Evolutionary conservation across 2,113 vertebrate species (phyloP).

Genomic region (Tupaia tana): DNA sequence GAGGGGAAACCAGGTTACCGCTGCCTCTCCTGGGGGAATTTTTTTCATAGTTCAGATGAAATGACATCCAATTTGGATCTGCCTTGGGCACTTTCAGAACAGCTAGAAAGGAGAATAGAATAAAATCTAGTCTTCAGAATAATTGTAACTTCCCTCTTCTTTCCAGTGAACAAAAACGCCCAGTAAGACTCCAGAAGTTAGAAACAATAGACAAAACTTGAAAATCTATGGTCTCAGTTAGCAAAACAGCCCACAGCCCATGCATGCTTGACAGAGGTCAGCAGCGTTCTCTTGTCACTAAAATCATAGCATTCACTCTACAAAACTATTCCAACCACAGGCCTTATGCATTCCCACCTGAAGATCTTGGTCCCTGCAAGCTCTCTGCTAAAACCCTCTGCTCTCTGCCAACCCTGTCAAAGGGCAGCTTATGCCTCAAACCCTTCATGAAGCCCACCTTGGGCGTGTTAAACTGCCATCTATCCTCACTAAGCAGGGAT

Average conservation of each 20-base stretch:
- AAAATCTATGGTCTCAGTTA: background rate
- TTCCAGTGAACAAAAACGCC: background rate
- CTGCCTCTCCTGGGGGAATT: slow-evolving; percentile 47
- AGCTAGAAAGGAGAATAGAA: slow-evolving; percentile 44
- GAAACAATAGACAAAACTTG: background rate
- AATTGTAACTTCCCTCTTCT: background rate
- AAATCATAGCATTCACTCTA: background rate
- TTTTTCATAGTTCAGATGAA: slow-evolving; percentile 61
- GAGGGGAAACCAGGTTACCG: slow-evolving; percentile 75
- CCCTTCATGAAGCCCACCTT: background rate
- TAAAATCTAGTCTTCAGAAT: slow-evolving; percentile 19
- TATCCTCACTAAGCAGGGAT: background rate
- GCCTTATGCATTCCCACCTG: background rate
- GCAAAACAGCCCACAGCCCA: background rate
- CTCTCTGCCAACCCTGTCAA: background rate
- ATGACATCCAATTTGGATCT: slow-evolving; percentile 66
- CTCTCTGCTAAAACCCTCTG: background rate
- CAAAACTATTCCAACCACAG: background rate
- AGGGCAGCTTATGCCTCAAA: background rate
- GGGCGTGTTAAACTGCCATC: background rate
- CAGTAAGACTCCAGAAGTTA: background rate
- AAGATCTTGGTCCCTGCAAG: background rate
- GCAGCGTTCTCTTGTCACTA: background rate
- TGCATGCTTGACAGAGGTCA: no score
- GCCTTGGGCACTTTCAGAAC: slow-evolving; percentile 62